phyloP scores from a whole-genome alignment of 2,888 invertebrate genomes.

The Lochmaea capreae region DNA sequence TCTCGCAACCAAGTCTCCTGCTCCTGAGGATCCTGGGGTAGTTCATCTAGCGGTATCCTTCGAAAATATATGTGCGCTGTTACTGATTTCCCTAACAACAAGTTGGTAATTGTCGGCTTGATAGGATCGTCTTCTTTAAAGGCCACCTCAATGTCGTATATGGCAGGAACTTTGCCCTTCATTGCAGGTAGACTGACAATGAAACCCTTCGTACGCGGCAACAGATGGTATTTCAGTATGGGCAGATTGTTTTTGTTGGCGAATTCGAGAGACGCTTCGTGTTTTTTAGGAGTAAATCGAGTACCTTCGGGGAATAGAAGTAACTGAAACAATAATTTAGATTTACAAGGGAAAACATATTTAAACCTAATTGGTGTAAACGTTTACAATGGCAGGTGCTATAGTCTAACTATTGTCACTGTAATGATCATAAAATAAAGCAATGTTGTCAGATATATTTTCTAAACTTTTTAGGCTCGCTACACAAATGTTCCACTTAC shows the following conservation, averaged over 20 bases:
- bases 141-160: slow-evolving; percentile 85
- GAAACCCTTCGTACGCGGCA: slow-evolving; percentile 96
- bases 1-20: slow-evolving; percentile 86
- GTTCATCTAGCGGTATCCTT: slow-evolving; percentile 82
- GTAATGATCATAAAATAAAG: too few relatives aligned
- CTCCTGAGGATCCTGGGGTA: slow-evolving; percentile 80
- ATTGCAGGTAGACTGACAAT: slow-evolving; percentile 86
- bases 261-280: slow-evolving; percentile 87
- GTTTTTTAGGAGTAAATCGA: slow-evolving; percentile 88
- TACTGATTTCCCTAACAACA: slow-evolving; percentile 79
- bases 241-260: slow-evolving; percentile 88
- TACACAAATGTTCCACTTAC: too few relatives aligned
- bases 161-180: slow-evolving; percentile 82
- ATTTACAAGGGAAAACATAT: background rate
- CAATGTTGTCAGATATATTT: too few relatives aligned
- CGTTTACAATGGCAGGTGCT: too few relatives aligned
- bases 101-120: slow-evolving; percentile 82
- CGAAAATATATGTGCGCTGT: slow-evolving; percentile 82
- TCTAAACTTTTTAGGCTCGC: too few relatives aligned
- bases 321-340: slow-evolving; percentile 69
- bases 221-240: slow-evolving; percentile 86
- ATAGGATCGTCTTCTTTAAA: slow-evolving; percentile 75
- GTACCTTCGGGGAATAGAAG: slow-evolving; percentile 94
- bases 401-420: too few relatives aligned
- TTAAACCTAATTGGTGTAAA: too few relatives aligned